A percentile compares a stretch with the other conserved stretches of the same genome.
Conservation (phyloP, 2,888 invertebrate species). For the Eupithecia subfuscata region DNA sequence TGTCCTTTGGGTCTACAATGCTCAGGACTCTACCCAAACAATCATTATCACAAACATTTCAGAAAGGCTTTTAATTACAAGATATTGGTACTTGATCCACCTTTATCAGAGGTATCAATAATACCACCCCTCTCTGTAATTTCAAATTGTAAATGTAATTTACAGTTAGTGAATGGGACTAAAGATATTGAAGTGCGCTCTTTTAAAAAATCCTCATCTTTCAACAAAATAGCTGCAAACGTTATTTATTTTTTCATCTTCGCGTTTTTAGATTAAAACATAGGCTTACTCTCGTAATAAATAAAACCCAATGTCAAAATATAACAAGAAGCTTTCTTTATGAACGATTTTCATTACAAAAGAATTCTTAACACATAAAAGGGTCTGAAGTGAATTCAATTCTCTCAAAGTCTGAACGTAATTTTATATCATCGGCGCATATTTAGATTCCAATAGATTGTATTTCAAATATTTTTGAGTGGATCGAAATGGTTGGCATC, state of each 20-base stretch:
- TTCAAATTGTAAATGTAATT: not conserved
- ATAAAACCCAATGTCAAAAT: constrained; percentile 24
- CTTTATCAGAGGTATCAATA: not conserved
- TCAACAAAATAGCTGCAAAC: not conserved
- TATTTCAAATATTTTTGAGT: constrained; percentile 17
- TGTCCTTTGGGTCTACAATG: not conserved
- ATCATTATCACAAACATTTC: not conserved
- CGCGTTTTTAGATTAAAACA: not conserved
- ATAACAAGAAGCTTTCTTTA: constrained; percentile 20
- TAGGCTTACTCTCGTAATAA: constrained; percentile 17
- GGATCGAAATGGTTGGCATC: constrained; percentile 3
- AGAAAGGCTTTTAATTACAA: not conserved
- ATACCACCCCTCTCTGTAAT: not conserved
- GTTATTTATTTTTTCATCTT: not conserved
- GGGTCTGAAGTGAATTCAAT: constrained; percentile 31
- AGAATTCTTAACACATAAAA: constrained; percentile 27
- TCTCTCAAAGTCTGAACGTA: constrained; percentile 21
- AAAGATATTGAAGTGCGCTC: not conserved
- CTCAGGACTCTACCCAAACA: not conserved
- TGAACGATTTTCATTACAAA: constrained; percentile 30
- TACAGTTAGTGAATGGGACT: not conserved
- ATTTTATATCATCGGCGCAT: constrained; percentile 21
- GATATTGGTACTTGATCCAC: not conserved
- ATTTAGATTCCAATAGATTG: constrained; percentile 12
- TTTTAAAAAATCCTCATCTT: not conserved